These are phyloP conservation scores for Calephelis nemesis DNA, from an alignment of 1,140 invertebrate genomes.

Conservation along the genomic window DNA sequence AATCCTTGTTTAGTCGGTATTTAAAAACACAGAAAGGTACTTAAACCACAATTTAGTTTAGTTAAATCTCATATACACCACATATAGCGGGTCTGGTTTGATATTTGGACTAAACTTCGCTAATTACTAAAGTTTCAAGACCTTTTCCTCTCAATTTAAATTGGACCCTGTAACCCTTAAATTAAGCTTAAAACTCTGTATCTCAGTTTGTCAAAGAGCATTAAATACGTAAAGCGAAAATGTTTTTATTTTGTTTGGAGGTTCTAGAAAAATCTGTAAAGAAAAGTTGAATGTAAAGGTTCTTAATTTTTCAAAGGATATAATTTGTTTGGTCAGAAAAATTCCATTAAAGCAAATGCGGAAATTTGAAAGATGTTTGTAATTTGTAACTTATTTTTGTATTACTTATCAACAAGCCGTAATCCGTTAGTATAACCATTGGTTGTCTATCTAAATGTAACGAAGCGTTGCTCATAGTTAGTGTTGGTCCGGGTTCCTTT, in stretches of 20 bases:
- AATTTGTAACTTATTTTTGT: too few relatives aligned
- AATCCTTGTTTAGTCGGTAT: neutral
- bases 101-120: constrained; percentile 35
- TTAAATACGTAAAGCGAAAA: constrained; percentile 9
- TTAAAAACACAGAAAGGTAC: neutral
- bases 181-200: neutral
- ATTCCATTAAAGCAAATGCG: too few relatives aligned
- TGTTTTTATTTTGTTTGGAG: constrained; percentile 6
- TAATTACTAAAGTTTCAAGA: constrained; percentile 47
- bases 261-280: constrained; percentile 12
- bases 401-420: too few relatives aligned
- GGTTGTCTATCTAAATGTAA: too few relatives aligned
- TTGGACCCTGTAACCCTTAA: neutral
- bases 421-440: too few relatives aligned
- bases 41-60: constrained; percentile 15
- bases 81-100: constrained; percentile 18
- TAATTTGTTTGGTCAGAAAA: neutral
- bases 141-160: constrained; percentile 6
- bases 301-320: neutral
- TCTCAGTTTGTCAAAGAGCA: neutral
- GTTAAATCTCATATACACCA: constrained; percentile 11
- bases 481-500: too few relatives aligned
- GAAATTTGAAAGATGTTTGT: too few relatives aligned
- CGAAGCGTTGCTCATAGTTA: too few relatives aligned
- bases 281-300: neutral